These are phyloP conservation scores for Lampris incognitus DNA, from an alignment of 2,113 vertebrate genomes.

Conservation along the genomic window DNA sequence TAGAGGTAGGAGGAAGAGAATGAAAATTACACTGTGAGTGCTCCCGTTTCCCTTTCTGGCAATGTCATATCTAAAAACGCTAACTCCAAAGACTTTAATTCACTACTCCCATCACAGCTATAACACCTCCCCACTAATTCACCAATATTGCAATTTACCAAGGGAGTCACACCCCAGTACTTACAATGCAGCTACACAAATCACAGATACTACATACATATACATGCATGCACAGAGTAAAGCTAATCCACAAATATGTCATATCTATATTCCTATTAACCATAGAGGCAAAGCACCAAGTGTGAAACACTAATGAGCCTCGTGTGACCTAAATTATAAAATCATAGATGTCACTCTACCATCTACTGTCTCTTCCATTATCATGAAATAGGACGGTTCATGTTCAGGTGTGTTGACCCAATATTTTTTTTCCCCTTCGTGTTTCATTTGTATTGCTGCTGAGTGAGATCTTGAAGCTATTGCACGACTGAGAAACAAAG, in stretches of 20 bases:
- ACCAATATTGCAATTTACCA: conserved; percentile 57
- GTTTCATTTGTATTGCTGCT: conserved; percentile 38
- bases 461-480: not conserved
- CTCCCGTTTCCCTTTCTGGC: no score
- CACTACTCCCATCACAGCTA: conserved; percentile 58
- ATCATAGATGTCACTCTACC: conserved; percentile 47
- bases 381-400: conserved; percentile 52
- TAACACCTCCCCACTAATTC: conserved; percentile 70
- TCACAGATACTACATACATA: not conserved
- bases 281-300: conserved; percentile 50
- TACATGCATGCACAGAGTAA: conserved; percentile 25
- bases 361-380: conserved; percentile 45
- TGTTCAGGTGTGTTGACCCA: conserved; percentile 13
- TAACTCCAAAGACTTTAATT: conserved; percentile 61
- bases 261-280: conserved; percentile 60
- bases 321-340: conserved; percentile 69
- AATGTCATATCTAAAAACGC: not conserved
- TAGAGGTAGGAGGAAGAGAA: not conserved
- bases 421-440: not conserved
- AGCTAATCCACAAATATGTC: conserved; percentile 70
- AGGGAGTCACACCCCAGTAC: conserved; percentile 54
- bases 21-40: not conserved
- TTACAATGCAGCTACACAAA: conserved; percentile 21
- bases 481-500: no score
- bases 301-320: conserved; percentile 71